Base-by-base conservation (phyloP, 2,113 vertebrate species). In the Phyllopteryx taeniolatus region DNA sequence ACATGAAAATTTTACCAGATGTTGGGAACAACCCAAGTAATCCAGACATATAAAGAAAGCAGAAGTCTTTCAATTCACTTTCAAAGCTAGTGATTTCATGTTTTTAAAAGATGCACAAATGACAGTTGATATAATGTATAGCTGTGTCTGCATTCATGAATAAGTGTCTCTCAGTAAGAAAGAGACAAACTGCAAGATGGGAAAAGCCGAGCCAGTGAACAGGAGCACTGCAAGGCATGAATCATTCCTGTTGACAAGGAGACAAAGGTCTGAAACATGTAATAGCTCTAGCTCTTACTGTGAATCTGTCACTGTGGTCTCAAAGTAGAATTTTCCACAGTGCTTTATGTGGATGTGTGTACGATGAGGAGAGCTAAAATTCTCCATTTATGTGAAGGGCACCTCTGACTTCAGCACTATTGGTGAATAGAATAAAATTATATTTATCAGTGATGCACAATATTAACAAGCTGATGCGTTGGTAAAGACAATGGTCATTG, bases 181-280 rank as follows among this genome's bases (percentile, higher is more conserved):
- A 56, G 75, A 83, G 76, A 83, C 71, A 76, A 81, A 77, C 65
- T 31, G 56, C 64, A 62, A 35, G 67, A 33, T 47, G 43, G 42
- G 10, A 4, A 20, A 3, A 62, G n/a, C n/a, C 17, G 63, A 59
- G 69, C 10, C 76, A 60, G 71, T 0, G 8, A 75, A 19, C 76
- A 61, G 73, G 71, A 64, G 72, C 75, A 75, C 67, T 72, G 65
- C 56, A 74, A 78, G 79, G 81, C 77, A 88, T 88, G 86, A 89
- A 91, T 90, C 83, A 89, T 76, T 57, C 71, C 71, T 43, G 77
- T 80, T 83, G 89, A 87, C 85, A 85, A 76, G 78, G 86, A 86
- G 85, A 82, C 75, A 87, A 85, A 86, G 86, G 83, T 83, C 77
- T 85, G 85, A 85, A 83, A 85, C 73, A 82, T 85, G 71, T 75